These are phyloP conservation scores for Microchirus variegatus DNA, from an alignment of 2,797 vertebrate species.

Conservation along the genomic window DNA sequence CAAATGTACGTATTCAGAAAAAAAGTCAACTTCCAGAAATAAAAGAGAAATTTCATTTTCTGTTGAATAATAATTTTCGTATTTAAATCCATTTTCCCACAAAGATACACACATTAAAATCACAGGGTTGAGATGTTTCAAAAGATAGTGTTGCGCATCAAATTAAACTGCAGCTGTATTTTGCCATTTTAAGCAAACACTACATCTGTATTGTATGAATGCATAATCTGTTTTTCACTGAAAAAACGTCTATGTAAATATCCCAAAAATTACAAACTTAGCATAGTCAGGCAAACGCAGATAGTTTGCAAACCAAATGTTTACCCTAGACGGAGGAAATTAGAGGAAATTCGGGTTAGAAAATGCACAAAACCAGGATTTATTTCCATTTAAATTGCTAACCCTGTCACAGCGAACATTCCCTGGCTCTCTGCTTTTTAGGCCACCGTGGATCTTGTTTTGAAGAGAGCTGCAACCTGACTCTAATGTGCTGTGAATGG, in stretches of 20 bases:
- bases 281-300: neutral
- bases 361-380: slow-evolving; percentile 4
- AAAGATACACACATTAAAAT: neutral
- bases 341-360: neutral
- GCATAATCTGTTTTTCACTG: neutral
- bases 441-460: slow-evolving; percentile 72
- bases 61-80: slow-evolving; percentile 9
- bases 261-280: neutral
- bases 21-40: slow-evolving; percentile 6
- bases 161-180: slow-evolving; percentile 2
- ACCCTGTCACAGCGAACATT: slow-evolving; percentile 35
- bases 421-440: slow-evolving; percentile 32
- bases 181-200: neutral
- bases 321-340: neutral
- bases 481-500: slow-evolving; percentile 78
- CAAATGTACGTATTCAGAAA: slow-evolving; percentile 1
- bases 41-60: neutral
- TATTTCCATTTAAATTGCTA: slow-evolving; percentile 40
- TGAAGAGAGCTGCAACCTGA: slow-evolving; percentile 69
- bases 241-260: neutral
- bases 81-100: slow-evolving; percentile 5
- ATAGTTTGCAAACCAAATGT: neutral
- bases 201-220: neutral
- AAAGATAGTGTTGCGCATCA: neutral
- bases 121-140: neutral